These are phyloP conservation scores for Zygothrica quintamaculata DNA, from an alignment of 2,888 invertebrate genomes.

Conservation along the genomic window DNA sequence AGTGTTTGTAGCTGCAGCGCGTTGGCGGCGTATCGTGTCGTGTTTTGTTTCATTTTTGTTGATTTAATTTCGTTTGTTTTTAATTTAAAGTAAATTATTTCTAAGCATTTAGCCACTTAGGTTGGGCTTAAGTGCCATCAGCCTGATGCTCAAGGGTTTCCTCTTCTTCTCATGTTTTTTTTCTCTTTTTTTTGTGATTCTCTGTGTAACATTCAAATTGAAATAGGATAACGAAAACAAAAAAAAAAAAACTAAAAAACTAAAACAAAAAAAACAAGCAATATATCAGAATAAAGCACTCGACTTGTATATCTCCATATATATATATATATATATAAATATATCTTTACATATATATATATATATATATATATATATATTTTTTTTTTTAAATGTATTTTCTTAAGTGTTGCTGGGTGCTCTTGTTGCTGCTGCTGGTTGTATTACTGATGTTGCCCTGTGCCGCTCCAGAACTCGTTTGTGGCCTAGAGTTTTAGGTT, in stretches of 20 bases:
- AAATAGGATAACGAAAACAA: slow-evolving; percentile 27
- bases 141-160: slow-evolving; percentile 44
- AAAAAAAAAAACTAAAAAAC: slow-evolving; percentile 16
- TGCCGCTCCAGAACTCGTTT: slow-evolving; percentile 76
- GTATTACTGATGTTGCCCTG: slow-evolving; percentile 48
- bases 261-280: slow-evolving; percentile 23
- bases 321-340: too few relatives aligned
- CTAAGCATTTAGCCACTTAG: slow-evolving; percentile 56
- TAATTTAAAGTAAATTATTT: slow-evolving; percentile 70
- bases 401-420: slow-evolving; percentile 39
- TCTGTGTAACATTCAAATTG: slow-evolving; percentile 36
- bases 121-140: slow-evolving; percentile 19
- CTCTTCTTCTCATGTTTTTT: too few relatives aligned
- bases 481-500: slow-evolving; percentile 71
- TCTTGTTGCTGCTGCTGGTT: slow-evolving; percentile 21
- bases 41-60: slow-evolving; percentile 77
- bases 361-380: too few relatives aligned
- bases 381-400: slow-evolving; percentile 1
- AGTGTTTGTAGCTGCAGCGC: slow-evolving; percentile 70
- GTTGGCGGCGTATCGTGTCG: slow-evolving; percentile 63
- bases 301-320: slow-evolving; percentile 45
- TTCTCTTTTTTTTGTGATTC: too few relatives aligned
- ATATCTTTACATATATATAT: too few relatives aligned
- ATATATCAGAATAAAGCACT: slow-evolving; percentile 74
- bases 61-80: slow-evolving; percentile 79